phyloP scores from a whole-genome alignment of 2,797 vertebrate species.

The Typhlichthys eigenmanni region DNA sequence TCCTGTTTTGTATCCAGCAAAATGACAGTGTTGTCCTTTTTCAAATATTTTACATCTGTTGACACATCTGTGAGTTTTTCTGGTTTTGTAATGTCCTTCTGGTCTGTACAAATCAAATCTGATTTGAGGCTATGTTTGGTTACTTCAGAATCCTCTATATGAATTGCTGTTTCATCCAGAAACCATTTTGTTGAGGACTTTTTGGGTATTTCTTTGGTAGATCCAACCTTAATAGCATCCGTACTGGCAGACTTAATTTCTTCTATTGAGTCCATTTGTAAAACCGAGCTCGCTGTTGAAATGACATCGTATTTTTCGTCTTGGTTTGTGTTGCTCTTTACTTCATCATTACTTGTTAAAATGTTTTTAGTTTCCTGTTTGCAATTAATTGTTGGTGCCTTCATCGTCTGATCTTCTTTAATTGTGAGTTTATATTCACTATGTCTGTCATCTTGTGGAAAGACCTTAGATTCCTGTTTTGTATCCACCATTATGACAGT shows the following conservation, averaged over 20 bases:
- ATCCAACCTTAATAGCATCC: background rate
- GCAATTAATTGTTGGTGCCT: background rate
- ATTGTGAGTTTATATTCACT: background rate
- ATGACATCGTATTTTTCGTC: background rate
- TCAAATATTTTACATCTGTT: too few species aligned
- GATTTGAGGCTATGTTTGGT: background rate
- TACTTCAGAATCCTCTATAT: background rate
- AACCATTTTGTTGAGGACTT: background rate
- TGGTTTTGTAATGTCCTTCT: too few species aligned
- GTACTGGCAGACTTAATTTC: background rate
- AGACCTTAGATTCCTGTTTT: slow-evolving; percentile 11
- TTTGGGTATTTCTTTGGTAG: slow-evolving; percentile 10
- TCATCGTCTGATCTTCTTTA: slow-evolving; percentile 12
- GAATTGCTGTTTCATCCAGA: background rate
- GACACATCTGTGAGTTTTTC: too few species aligned
- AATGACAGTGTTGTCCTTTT: too few species aligned
- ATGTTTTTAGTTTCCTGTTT: slow-evolving; percentile 21
- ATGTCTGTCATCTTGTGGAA: slow-evolving; percentile 24
- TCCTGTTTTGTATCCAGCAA: slow-evolving; percentile 11
- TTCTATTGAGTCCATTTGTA: background rate
- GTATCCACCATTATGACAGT: background rate
- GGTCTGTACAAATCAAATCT: too few species aligned
- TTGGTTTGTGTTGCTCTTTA: slow-evolving; percentile 1
- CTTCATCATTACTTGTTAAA: slow-evolving; percentile 12
- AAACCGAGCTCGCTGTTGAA: slow-evolving; percentile 5